Evolutionary conservation across 2,888 invertebrate species (phyloP), one percentile per base, ranked within the genome.

Genomic region (Anoplius nigerrimus): DNA sequence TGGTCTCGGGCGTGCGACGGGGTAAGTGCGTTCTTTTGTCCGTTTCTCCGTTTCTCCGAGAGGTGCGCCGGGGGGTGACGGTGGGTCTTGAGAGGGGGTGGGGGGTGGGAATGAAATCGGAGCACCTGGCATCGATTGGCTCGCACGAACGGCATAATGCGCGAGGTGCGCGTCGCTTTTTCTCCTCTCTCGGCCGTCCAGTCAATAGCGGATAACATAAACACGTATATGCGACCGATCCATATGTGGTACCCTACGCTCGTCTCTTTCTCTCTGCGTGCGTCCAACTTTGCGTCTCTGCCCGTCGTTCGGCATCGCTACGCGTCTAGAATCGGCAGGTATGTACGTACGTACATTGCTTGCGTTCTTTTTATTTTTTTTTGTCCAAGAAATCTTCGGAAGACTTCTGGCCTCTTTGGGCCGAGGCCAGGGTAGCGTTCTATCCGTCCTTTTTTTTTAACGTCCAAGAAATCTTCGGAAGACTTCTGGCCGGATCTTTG

Each of bases 111-210:
- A 66, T 55, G 66, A 75, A 70, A 69, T 68, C 65, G 66, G 67
- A 70, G 69, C 69, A 48, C 48, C 56, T 55, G 58, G 61, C 58
- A 61, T 62, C 66, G 64, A 76, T 76, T 71, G 69, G 65, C 57
- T 66, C 62, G 48, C 55, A 46, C 24, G 45, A 27, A 68, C 62
- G 48, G 46, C 59, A 57, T 43, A 18, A 59, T 48, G 48, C 46
- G 18, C 13, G 27, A 53, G 22, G 48, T 22, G 34, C 42, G 62
- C 53, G 18, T 42, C 27, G 27, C 20, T 43, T 53, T 53, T 6
- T 57, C 11, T 57, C 52, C 62, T 56, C 62, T 60, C 46, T 21
- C 16, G 16, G 6, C 48, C 46, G 21, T 18, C 22, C 51, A 60
- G 34, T 60, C 52, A 54, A 51, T 22, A 56, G 34, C 56, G 55